These are phyloP conservation scores for Tenthredo distinguenda DNA, from an alignment of 2,888 invertebrate species.

Conservation along the genomic window DNA sequence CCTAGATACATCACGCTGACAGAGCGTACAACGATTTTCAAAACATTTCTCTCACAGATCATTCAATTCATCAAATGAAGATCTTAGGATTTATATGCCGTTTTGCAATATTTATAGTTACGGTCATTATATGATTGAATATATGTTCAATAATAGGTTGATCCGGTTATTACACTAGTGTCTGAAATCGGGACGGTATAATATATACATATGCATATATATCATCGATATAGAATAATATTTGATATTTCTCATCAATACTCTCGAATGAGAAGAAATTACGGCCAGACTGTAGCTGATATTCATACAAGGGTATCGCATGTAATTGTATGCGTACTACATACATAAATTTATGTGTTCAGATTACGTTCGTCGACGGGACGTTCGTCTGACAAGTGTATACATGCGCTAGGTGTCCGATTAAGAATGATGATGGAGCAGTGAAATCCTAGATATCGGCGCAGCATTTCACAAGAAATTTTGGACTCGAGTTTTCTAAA, in stretches of 20 bases:
- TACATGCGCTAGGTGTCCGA: background rate
- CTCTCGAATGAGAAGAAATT: background rate
- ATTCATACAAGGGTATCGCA: background rate
- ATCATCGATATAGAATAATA: background rate
- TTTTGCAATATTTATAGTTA: too few relatives aligned
- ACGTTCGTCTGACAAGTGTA: background rate
- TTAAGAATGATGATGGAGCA: background rate
- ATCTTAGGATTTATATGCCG: too few relatives aligned
- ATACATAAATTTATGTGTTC: background rate
- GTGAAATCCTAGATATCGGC: background rate
- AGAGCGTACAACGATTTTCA: background rate
- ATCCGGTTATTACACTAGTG: background rate
- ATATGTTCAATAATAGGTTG: background rate
- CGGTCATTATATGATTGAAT: too few relatives aligned
- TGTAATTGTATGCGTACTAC: background rate
- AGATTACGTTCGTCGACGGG: background rate
- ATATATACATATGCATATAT: too few relatives aligned
- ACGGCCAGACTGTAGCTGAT: background rate
- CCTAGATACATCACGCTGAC: background rate
- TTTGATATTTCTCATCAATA: background rate
- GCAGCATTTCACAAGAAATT: constrained; percentile 4
- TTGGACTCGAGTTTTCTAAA: background rate
- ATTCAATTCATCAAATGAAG: too few relatives aligned
- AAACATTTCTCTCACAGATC: background rate
- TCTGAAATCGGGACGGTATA: background rate